These are phyloP conservation scores for Drosophila prostipennis DNA, from an alignment of 2,888 invertebrate genomes.

Conservation along the genomic window DNA sequence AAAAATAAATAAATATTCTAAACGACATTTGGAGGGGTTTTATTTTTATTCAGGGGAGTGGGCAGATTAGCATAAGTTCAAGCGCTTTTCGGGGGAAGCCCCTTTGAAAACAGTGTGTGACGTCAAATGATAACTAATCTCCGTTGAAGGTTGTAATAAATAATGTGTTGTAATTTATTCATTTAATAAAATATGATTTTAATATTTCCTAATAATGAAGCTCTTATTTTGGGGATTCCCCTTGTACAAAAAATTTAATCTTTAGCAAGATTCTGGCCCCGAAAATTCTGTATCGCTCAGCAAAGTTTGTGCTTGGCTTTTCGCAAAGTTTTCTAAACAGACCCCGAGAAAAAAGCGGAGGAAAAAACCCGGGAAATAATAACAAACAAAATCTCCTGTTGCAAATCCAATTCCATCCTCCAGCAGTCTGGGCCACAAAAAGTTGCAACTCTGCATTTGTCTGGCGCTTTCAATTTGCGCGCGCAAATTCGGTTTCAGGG, in stretches of 20 bases:
- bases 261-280: neutral
- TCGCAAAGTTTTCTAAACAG: constrained; percentile 11
- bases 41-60: constrained; percentile 31
- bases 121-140: constrained; percentile 4
- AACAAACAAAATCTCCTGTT: constrained; percentile 64
- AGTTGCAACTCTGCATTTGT: constrained; percentile 74
- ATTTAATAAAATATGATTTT: neutral
- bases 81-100: neutral
- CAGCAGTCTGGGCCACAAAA: constrained; percentile 36
- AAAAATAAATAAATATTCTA: constrained; percentile 75
- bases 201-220: neutral
- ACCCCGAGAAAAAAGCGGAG: constrained; percentile 26
- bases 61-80: constrained; percentile 65
- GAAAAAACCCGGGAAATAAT: constrained; percentile 48
- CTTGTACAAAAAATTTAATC: neutral
- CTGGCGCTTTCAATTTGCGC: constrained; percentile 69
- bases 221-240: constrained; percentile 3
- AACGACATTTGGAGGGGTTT: constrained; percentile 50
- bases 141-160: constrained; percentile 1
- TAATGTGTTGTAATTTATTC: constrained; percentile 2
- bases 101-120: constrained; percentile 1
- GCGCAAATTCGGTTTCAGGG: constrained; percentile 63
- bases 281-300: constrained; percentile 41
- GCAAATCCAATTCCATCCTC: constrained; percentile 24
- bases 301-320: constrained; percentile 62